Base-by-base conservation (phyloP, 1,140 invertebrate species). In the Hetaerina americana region DNA sequence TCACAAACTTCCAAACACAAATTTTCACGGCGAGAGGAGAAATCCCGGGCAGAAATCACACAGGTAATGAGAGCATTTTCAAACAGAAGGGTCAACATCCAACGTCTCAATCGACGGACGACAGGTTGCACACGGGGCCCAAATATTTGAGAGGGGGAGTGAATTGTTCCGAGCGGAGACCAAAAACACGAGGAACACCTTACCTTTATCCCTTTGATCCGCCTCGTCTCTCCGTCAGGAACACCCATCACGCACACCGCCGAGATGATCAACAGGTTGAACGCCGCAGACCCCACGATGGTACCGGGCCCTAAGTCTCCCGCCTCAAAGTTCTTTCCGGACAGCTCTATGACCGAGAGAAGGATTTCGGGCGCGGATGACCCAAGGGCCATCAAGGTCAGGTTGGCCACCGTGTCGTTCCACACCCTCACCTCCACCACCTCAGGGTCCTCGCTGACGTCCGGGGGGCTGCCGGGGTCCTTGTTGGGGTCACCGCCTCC, bases 361-460 rank as follows among this genome's bases (percentile, higher is more conserved):
- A 89, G 77, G 73, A 89, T 89, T 78, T 89, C 88, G 0, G 88
- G 88, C 2, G 88, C 87, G 27, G 85, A 86, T 5, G 86, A 87
- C 5, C 87, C 88, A 3, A 89, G 78, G 8, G 88, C 88, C 87
- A 89, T 88, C 3, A 89, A 79, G 18, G 87, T 88, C n/a, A 89
- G 77, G 78, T 89, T 89, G 72, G 87, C 87, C 12, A 89, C 87
- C 0, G 88, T 88, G 76, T 88, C 86, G 75, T 89, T 89, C 87
- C 87, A 89, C 27, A 78, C 78, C 72, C 78, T 77, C 26, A 81
- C 75, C 49, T 77, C 76, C 69, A 74, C 74, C 22, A 77, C 70
- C 79, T 49, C 69, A 10, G 69, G 67, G 1, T 68, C 67, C 1
- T 68, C 40, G 3, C 15, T 10, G 22, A n/a, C 15, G 15, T 12